Percentiles rank a stretch among this genome's conserved stretches.
phyloP scores from a whole-genome alignment of 2,888 invertebrate genomes.

The Phlogophora meticulosa region DNA sequence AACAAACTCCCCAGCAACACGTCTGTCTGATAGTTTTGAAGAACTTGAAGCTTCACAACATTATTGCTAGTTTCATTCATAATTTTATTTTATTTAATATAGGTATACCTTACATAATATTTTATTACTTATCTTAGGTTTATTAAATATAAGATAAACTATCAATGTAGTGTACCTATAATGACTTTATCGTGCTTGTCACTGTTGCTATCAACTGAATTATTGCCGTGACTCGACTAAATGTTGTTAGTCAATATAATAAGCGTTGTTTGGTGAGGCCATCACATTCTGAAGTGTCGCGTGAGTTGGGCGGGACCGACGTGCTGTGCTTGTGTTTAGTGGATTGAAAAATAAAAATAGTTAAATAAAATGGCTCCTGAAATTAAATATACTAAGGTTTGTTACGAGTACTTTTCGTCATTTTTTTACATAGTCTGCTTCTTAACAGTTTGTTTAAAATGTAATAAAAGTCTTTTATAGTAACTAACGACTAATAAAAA shows the following conservation, averaged over 20 bases:
- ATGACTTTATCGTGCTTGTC: neutral
- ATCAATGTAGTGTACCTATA: neutral
- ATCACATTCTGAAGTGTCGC: constrained; percentile 13
- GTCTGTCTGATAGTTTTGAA: no score
- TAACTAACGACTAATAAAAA: no score
- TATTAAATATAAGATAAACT: no score
- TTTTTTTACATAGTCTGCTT: no score
- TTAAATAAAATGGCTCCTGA: constrained; percentile 34
- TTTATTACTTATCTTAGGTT: no score
- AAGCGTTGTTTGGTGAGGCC: neutral
- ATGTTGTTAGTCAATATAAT: constrained; percentile 15
- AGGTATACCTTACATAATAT: no score
- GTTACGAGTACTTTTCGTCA: neutral
- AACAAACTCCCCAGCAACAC: no score
- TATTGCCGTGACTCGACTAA: constrained; percentile 18
- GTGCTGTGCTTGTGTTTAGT: constrained; percentile 12
- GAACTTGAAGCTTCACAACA: no score
- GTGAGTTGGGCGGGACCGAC: constrained; percentile 2
- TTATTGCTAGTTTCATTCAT: no score
- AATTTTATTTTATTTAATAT: no score
- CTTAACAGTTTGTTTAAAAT: no score
- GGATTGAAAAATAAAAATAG: neutral
- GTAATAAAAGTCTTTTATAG: neutral
- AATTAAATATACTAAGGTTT: constrained; percentile 48
- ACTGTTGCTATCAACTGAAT: neutral